Base-by-base conservation (phyloP, 2,888 invertebrate genomes). In the Pecten maximus region DNA sequence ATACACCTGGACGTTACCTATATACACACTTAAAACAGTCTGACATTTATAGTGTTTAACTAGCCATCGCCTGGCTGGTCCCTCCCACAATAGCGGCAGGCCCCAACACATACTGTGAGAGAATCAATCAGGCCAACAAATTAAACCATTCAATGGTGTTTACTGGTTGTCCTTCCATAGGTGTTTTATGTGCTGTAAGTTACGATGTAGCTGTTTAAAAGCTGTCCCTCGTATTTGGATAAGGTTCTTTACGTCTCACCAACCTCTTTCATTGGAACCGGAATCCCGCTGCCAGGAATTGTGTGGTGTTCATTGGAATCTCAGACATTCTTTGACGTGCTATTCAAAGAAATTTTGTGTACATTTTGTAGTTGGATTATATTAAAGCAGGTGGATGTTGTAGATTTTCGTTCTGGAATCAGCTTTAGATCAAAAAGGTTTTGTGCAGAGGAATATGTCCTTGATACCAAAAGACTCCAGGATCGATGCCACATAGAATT, bases 21-120 rank as follows among this genome's bases (percentile, higher is more conserved):
- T 74, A 74, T 74, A 74, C 74, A 74, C 74, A 74, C 74, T 74
- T 74, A 35, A 35, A 35, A 74, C 74, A 74, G 74, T 74, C 74
- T 35, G 74, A 74, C 74, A 35, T 74, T 74, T 74, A n/a, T n/a
- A 74, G 28, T 74, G 74, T 74, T 74, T 74, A 74, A 74, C 60
- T 60, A 28, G 50, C 15, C 54, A 54, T 19, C 19, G 74, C 74
- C 74, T 74, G 35, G 35, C 35, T 35, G 28, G 74, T 74, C 74
- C 74, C 74, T 74, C 74, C 74, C 35, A 74, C 74, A 35, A 74
- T 35, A 74, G 35, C 74, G 74, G 74, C 74, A 74, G 74, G 74
- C 74, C 74, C 28, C 74, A 35, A 74, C 74, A 74, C 74, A 74
- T 74, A 12, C 74, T 23, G 74, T 28, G 28, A 60, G 60, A 60